Conservation (phyloP, 2,888 invertebrate genomes). For the Philopedon plagiatum region DNA sequence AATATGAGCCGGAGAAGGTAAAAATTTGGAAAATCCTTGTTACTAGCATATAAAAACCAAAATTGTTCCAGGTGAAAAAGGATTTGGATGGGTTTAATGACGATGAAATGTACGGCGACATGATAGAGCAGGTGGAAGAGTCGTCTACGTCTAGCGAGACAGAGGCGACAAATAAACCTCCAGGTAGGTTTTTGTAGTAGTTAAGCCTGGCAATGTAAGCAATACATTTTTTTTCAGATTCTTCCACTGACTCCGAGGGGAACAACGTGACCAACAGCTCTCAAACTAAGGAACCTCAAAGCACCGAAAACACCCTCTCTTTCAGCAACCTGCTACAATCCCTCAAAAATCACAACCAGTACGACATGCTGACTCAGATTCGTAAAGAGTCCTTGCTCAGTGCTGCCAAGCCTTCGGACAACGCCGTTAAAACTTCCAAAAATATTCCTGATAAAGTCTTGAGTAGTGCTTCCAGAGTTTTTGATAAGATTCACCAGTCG, state of each 20-base stretch:
- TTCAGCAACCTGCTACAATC: slow-evolving; percentile 30
- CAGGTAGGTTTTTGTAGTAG: background rate
- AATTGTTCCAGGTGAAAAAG: slow-evolving; percentile 50
- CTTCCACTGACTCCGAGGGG: slow-evolving; percentile 22
- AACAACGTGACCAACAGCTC: background rate
- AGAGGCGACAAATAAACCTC: slow-evolving; percentile 39
- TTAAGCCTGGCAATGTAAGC: background rate
- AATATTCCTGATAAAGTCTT: no score
- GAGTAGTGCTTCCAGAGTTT: background rate
- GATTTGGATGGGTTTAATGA: slow-evolving; percentile 53
- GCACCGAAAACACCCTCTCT: slow-evolving; percentile 1
- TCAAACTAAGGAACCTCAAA: background rate
- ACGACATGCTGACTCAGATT: slow-evolving; percentile 7
- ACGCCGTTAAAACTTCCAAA: background rate
- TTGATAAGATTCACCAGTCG: background rate
- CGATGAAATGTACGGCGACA: slow-evolving; percentile 63
- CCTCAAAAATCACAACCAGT: slow-evolving; percentile 25
- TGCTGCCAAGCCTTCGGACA: background rate
- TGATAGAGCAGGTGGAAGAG: slow-evolving; percentile 64
- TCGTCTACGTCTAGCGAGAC: slow-evolving; percentile 55
- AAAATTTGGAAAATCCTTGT: no score
- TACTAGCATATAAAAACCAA: no score
- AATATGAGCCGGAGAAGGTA: slow-evolving; percentile 44
- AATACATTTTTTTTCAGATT: slow-evolving; percentile 4
- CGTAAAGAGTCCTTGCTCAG: background rate